phyloP scores from a whole-genome alignment of 2,113 vertebrate genomes.

The Saguinus midas region DNA sequence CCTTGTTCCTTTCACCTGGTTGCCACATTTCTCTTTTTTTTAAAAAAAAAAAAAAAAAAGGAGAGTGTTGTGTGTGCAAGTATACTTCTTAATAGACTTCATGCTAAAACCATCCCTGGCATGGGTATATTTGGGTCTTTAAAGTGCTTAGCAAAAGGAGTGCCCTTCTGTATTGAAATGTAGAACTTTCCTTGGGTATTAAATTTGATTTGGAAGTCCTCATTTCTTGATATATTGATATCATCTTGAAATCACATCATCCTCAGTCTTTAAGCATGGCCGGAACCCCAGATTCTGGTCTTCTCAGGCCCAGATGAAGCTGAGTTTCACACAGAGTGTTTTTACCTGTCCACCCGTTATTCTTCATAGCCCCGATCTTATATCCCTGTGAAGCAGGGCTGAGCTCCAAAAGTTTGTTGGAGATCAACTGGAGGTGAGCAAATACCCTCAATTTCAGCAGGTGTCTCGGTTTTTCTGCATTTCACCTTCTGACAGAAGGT shows the following conservation, averaged over 20 bases:
- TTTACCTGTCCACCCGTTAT: not conserved
- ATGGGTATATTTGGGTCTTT: not conserved
- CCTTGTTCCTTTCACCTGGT: slow-evolving; percentile 64
- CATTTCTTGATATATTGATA: not conserved
- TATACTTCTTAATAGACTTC: not conserved
- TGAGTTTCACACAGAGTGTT: not conserved
- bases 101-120: not conserved
- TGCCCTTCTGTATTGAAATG: not conserved
- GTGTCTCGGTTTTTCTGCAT: not conserved
- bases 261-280: too few relatives aligned
- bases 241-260: too few relatives aligned
- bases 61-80: not conserved
- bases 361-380: not conserved
- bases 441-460: not conserved
- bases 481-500: not conserved
- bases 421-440: not conserved
- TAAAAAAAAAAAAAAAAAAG: not conserved
- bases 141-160: not conserved
- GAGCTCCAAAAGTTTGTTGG: not conserved
- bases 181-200: not conserved
- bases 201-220: not conserved
- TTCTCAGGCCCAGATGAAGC: not conserved
- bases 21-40: not conserved
- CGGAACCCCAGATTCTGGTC: not conserved
- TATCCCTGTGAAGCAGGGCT: too few relatives aligned